Evolutionary conservation across 2,113 vertebrate species (phyloP).

Genomic region (Pomatorhinus ruficollis): DNA sequence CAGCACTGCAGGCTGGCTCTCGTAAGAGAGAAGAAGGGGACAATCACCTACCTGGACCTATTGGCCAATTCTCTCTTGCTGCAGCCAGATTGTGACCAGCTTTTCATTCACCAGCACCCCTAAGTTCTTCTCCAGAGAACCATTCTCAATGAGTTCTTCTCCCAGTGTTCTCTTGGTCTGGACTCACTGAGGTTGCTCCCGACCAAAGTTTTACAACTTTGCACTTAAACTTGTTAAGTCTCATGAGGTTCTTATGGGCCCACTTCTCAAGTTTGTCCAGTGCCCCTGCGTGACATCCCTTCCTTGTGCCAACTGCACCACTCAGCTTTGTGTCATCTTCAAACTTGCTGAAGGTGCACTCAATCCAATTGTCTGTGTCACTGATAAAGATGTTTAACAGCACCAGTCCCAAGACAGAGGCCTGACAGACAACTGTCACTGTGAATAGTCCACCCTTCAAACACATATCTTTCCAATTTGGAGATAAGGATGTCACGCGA

Average conservation of each 20-base stretch:
- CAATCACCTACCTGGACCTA: neutral
- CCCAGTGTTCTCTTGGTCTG: neutral
- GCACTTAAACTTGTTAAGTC: neutral
- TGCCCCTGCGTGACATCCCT: neutral
- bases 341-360: neutral
- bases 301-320: neutral
- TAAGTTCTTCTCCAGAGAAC: neutral
- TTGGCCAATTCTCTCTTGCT: neutral
- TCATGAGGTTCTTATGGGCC: neutral
- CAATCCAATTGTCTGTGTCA: neutral
- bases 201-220: neutral
- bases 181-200: neutral
- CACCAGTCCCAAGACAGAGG: neutral
- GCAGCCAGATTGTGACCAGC: neutral
- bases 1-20: neutral
- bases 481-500: neutral
- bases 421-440: neutral
- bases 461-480: neutral
- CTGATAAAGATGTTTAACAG: neutral
- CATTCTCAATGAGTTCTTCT: neutral
- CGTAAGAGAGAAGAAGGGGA: neutral
- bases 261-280: neutral
- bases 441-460: neutral
- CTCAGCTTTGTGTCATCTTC: neutral
- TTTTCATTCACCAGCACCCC: neutral